These are phyloP conservation scores for Loris lydekkerianus DNA, from an alignment of 2,797 vertebrate genomes.

Conservation along the genomic window DNA sequence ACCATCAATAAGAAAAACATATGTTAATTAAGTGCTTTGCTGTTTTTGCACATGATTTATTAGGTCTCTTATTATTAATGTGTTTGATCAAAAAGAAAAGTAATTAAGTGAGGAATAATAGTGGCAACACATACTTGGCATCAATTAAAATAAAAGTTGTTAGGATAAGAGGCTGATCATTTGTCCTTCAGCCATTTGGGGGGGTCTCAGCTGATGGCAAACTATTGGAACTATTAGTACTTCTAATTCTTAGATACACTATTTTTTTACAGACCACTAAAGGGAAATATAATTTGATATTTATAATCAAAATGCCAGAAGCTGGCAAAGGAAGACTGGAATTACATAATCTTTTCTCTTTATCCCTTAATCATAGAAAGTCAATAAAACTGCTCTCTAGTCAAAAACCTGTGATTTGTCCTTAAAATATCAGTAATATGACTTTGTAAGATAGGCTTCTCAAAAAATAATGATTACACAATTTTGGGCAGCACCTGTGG, in stretches of 20 bases:
- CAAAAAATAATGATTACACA: conserved; percentile 32
- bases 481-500: not conserved
- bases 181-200: conserved; percentile 78
- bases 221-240: conserved; percentile 78
- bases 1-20: conserved; percentile 86
- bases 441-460: conserved; percentile 38
- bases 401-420: conserved; percentile 64
- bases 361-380: conserved; percentile 76
- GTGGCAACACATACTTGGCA: conserved; percentile 82
- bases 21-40: conserved; percentile 87
- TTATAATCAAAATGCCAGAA: conserved; percentile 68
- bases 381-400: conserved; percentile 62
- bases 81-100: conserved; percentile 90
- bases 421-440: conserved; percentile 57
- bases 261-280: conserved; percentile 60
- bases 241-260: conserved; percentile 78
- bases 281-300: conserved; percentile 71
- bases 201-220: conserved; percentile 74
- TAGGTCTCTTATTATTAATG: conserved; percentile 87
- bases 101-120: conserved; percentile 89
- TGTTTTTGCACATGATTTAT: conserved; percentile 87
- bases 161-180: conserved; percentile 83
- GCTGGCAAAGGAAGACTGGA: conserved; percentile 41
- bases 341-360: conserved; percentile 55
- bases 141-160: conserved; percentile 86